phyloP scores from a whole-genome alignment of 2,797 vertebrate species.

The Pteropus rufus region DNA sequence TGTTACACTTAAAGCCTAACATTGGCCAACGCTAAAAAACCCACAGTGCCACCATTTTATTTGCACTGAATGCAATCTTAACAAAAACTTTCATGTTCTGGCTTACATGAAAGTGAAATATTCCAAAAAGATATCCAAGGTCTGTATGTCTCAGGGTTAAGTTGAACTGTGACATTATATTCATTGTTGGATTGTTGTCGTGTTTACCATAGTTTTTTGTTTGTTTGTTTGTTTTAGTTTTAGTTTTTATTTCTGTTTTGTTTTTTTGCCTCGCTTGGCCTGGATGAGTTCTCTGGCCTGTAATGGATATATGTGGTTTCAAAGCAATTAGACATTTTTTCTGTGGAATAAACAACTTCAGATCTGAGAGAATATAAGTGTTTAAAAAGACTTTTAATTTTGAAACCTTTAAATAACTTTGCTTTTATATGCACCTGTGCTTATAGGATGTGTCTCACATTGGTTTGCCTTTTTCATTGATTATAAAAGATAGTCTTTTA shows the following conservation, averaged over 20 bases:
- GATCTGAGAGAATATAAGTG: neutral
- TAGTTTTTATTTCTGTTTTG: too few species aligned
- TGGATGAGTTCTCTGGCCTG: neutral
- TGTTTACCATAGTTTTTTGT: slow-evolving; percentile 17
- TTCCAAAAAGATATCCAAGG: slow-evolving; percentile 49
- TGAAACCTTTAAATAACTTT: neutral
- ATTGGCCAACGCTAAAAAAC: slow-evolving; percentile 16
- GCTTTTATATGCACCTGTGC: neutral
- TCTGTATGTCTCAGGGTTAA: neutral
- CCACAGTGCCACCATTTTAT: neutral
- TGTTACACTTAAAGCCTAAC: slow-evolving; percentile 34
- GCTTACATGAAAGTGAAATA: neutral
- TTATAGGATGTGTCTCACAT: neutral
- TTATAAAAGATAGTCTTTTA: neutral
- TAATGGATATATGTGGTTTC: neutral
- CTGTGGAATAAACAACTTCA: neutral
- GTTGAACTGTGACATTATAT: neutral
- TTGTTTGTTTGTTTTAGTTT: too few species aligned
- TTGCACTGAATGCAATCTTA: slow-evolving; percentile 31
- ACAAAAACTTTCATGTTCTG: slow-evolving; percentile 26
- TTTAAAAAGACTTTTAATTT: neutral
- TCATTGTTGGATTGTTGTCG: neutral
- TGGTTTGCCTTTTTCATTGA: neutral
- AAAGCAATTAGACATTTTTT: slow-evolving; percentile 7
- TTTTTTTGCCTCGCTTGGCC: neutral